These are phyloP conservation scores for Lasioglossum albipes DNA, from an alignment of 1,140 invertebrate genomes.

Conservation along the genomic window DNA sequence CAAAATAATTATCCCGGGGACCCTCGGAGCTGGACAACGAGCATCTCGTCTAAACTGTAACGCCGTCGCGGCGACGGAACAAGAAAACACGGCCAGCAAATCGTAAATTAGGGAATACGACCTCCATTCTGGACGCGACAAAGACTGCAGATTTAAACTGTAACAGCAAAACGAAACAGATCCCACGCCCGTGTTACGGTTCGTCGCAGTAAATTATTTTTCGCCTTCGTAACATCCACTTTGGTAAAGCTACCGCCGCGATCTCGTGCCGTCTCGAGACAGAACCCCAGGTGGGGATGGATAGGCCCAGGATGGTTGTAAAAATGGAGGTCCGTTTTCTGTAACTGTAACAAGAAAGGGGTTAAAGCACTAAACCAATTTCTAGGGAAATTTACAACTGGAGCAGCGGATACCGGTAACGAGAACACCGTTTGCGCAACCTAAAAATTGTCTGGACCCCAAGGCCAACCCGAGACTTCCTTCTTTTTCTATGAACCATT, in stretches of 20 bases:
- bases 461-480: not conserved
- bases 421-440: constrained; percentile 57
- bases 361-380: constrained; percentile 69
- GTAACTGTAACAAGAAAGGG: constrained; percentile 68
- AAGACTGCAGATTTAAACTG: constrained; percentile 72
- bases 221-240: constrained; percentile 7
- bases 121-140: constrained; percentile 46
- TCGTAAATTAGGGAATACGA: constrained; percentile 72
- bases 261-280: no score
- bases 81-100: constrained; percentile 24
- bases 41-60: constrained; percentile 69
- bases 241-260: no score
- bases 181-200: constrained; percentile 55
- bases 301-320: constrained; percentile 28
- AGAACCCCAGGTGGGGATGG: no score
- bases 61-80: constrained; percentile 28
- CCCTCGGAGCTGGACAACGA: constrained; percentile 40
- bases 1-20: constrained; percentile 51
- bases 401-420: constrained; percentile 48
- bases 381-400: constrained; percentile 69
- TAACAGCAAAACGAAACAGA: constrained; percentile 72
- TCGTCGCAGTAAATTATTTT: constrained; percentile 72
- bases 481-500: not conserved
- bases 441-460: constrained; percentile 45
- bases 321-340: constrained; percentile 63